A percentile compares a stretch with the other conserved stretches of the same genome.
Conservation (phyloP, 2,888 invertebrate species). For the Venusia cambrica region DNA sequence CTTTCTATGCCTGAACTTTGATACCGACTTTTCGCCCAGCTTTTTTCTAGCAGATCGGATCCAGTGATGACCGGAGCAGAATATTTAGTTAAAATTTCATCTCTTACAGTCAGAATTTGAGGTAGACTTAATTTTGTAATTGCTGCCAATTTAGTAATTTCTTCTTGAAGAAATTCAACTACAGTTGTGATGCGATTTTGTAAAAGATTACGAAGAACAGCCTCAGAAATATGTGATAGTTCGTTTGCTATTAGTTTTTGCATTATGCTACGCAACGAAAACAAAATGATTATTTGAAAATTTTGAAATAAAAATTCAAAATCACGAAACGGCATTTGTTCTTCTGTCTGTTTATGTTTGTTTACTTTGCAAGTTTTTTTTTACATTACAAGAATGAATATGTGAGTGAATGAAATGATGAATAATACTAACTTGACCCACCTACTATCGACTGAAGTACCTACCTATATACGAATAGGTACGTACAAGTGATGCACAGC, state of each 20-base stretch:
- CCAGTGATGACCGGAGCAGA: conserved; percentile 63
- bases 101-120: conserved; percentile 61
- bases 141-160: conserved; percentile 73
- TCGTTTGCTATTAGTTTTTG: conserved; percentile 46
- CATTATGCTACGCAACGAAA: conserved; percentile 38
- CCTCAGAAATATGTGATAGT: conserved; percentile 53
- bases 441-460: too few species aligned
- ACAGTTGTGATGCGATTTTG: conserved; percentile 78
- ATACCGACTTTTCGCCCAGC: conserved; percentile 43
- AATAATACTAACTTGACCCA: too few species aligned
- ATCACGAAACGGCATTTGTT: conserved; percentile 2
- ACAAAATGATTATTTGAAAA: background rate
- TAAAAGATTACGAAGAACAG: conserved; percentile 63
- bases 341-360: too few species aligned
- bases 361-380: too few species aligned
- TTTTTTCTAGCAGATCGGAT: conserved; percentile 44
- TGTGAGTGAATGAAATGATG: too few species aligned
- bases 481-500: too few species aligned
- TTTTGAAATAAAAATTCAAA: background rate
- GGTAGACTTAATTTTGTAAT: conserved; percentile 71
- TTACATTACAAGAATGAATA: too few species aligned
- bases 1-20: conserved; percentile 72
- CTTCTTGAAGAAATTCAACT: conserved; percentile 80
- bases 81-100: conserved; percentile 72
- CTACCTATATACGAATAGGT: too few species aligned